phyloP scores from a whole-genome alignment of 2,888 invertebrate genomes.

The Megastigmus dorsalis region DNA sequence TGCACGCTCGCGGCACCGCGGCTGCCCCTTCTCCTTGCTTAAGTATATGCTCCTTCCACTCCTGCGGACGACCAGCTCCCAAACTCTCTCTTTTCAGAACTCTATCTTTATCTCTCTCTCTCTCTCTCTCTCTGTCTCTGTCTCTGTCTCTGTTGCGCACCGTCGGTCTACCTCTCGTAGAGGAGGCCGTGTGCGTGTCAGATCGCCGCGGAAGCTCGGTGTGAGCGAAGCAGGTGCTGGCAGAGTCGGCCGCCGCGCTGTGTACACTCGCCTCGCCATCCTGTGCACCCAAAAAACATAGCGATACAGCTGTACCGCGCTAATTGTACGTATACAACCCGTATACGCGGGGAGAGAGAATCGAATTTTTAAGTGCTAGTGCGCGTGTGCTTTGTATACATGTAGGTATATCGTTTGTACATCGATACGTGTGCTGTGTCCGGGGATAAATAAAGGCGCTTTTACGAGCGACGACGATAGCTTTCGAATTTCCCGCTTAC shows the following conservation, averaged over 20 bases:
- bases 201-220: slow-evolving; percentile 45
- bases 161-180: background rate
- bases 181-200: slow-evolving; percentile 39
- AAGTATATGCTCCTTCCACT: slow-evolving; percentile 11
- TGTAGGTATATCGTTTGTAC: background rate
- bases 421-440: background rate
- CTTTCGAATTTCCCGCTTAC: slow-evolving; percentile 21
- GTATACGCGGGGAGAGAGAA: too few relatives aligned
- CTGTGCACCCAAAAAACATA: too few relatives aligned
- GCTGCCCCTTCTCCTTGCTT: too few relatives aligned
- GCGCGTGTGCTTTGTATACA: background rate
- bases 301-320: too few relatives aligned
- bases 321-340: too few relatives aligned
- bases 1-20: too few relatives aligned
- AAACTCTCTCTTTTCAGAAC: slow-evolving; percentile 31
- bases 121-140: background rate
- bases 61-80: background rate
- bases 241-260: background rate
- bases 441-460: background rate
- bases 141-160: background rate
- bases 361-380: too few relatives aligned
- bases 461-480: too few relatives aligned
- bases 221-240: background rate
- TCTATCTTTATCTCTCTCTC: too few relatives aligned
- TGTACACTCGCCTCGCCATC: background rate